Conservation (phyloP, 2,888 invertebrate genomes). For the Lasius platythorax region DNA sequence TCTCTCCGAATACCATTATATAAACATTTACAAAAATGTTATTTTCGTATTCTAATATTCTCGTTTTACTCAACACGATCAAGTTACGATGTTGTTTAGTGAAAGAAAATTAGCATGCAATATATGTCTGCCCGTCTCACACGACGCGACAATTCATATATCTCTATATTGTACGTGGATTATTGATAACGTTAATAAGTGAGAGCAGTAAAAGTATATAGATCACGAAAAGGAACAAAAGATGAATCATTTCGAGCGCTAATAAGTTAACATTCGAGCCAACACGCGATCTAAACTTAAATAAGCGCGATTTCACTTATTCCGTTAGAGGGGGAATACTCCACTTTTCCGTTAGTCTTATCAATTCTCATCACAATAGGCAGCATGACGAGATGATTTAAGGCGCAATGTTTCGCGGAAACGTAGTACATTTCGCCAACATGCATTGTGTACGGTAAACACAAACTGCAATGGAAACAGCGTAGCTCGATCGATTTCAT, state of each 20-base stretch:
- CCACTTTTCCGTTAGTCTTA: not conserved
- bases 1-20: not conserved
- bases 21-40: not conserved
- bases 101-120: not conserved
- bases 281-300: slow-evolving; percentile 11
- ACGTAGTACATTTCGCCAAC: slow-evolving; percentile 2
- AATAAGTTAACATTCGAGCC: not conserved
- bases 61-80: not conserved
- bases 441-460: slow-evolving; percentile 35
- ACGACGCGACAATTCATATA: not conserved
- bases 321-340: not conserved
- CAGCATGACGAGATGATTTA: not conserved
- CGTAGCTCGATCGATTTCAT: slow-evolving; percentile 71
- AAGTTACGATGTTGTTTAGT: not conserved
- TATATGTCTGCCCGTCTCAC: not conserved
- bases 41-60: not conserved
- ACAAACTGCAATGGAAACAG: slow-evolving; percentile 43
- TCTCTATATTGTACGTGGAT: not conserved
- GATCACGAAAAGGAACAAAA: not conserved
- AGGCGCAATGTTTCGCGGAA: slow-evolving; percentile 11
- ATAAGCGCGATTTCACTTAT: not conserved
- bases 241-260: not conserved
- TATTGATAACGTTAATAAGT: slow-evolving; percentile 16
- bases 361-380: slow-evolving; percentile 9
- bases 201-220: not conserved